Percentiles rank a stretch among this genome's conserved stretches.
phyloP scores from a whole-genome alignment of 1,140 invertebrate species.

The Solenopsis fugax region DNA sequence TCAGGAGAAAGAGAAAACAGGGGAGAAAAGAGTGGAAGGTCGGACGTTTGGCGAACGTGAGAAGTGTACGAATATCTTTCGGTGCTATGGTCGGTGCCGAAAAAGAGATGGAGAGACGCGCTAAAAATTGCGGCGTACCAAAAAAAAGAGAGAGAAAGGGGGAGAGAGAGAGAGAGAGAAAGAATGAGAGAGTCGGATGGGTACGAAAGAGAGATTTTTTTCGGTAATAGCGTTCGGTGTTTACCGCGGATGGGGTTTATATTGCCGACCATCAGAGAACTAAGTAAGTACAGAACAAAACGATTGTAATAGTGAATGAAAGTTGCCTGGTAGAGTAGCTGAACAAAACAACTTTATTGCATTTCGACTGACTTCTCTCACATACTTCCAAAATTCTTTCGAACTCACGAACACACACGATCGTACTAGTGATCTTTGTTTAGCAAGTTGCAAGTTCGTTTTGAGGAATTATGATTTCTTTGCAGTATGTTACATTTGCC shows the following conservation, averaged over 20 bases:
- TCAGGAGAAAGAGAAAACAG: slow-evolving; percentile 13
- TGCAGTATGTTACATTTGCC: slow-evolving; percentile 46
- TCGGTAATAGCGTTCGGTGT: slow-evolving; percentile 58
- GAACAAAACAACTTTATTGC: slow-evolving; percentile 73
- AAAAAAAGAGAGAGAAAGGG: background rate
- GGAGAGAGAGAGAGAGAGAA: background rate
- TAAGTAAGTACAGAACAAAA: slow-evolving; percentile 78
- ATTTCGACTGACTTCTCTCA: slow-evolving; percentile 68
- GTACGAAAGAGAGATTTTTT: slow-evolving; percentile 42
- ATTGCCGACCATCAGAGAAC: slow-evolving; percentile 69
- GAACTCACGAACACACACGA: slow-evolving; percentile 55
- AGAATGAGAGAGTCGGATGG: slow-evolving; percentile 9
- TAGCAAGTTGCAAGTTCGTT: slow-evolving; percentile 67
- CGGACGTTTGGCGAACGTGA: slow-evolving; percentile 43
- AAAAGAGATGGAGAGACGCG: slow-evolving; percentile 45
- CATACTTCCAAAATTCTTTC: slow-evolving; percentile 58
- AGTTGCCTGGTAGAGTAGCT: slow-evolving; percentile 80
- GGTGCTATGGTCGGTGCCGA: background rate
- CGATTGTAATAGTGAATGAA: slow-evolving; percentile 80
- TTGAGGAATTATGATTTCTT: slow-evolving; percentile 44
- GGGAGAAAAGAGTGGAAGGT: slow-evolving; percentile 16
- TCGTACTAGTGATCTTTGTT: slow-evolving; percentile 68
- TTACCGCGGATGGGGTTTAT: slow-evolving; percentile 69
- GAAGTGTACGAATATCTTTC: slow-evolving; percentile 50
- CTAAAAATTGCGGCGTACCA: background rate